Evolutionary conservation across 2,797 vertebrate genomes (phyloP).

Genomic region (Neoniphon sammara): DNA sequence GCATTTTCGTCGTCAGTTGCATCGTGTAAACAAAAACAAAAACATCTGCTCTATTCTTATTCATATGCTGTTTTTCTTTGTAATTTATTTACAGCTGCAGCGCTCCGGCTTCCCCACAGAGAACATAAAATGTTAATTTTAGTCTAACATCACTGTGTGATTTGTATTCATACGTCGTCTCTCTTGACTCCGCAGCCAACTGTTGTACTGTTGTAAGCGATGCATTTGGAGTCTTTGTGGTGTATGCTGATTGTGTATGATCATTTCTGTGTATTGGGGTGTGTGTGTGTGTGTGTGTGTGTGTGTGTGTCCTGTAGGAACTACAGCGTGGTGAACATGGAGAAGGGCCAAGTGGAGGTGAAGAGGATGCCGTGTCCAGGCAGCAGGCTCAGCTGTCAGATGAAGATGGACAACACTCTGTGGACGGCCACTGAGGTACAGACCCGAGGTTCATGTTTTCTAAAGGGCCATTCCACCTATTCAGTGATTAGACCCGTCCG

Average conservation of each 20-base stretch:
- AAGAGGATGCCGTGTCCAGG: slow-evolving; percentile 91
- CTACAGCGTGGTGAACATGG: slow-evolving; percentile 94
- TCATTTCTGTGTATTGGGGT: background rate
- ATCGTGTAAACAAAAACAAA: too few relatives aligned
- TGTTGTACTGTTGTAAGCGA: background rate
- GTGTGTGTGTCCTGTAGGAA: slow-evolving; percentile 81
- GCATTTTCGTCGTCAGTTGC: too few relatives aligned
- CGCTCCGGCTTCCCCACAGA: too few relatives aligned
- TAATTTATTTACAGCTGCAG: too few relatives aligned
- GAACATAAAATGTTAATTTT: too few relatives aligned
- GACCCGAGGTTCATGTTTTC: background rate
- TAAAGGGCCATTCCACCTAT: too few relatives aligned
- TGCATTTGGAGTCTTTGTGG: background rate
- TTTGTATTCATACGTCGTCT: background rate
- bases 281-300: background rate
- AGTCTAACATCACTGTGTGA: too few relatives aligned
- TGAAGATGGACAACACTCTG: slow-evolving; percentile 90
- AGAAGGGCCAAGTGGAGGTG: slow-evolving; percentile 92
- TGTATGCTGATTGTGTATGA: slow-evolving; percentile 6
- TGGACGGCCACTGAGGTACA: slow-evolving; percentile 95
- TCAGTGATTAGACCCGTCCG: too few relatives aligned
- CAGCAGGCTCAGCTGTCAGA: slow-evolving; percentile 89
- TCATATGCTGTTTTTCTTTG: too few relatives aligned
- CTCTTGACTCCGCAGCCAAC: too few relatives aligned
- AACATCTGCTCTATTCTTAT: too few relatives aligned